Conservation (phyloP, 2,888 invertebrate genomes). For the Diaprepes abbreviatus region DNA sequence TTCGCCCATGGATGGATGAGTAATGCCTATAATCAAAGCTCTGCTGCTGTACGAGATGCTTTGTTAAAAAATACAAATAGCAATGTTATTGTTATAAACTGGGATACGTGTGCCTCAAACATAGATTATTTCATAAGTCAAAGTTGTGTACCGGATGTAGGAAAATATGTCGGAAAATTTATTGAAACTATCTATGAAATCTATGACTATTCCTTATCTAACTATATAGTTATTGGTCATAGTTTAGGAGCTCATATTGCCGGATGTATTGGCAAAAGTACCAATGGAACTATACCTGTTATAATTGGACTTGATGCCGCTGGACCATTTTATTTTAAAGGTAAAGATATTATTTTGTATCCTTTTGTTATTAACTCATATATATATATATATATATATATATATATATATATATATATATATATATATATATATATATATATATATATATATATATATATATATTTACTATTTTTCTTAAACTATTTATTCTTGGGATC, state of each 20-base stretch:
- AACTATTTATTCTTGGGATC: no score
- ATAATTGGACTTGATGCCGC: conserved; percentile 60
- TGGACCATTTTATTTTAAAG: conserved; percentile 48
- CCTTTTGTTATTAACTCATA: no score
- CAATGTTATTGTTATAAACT: conserved; percentile 62
- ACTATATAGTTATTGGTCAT: conserved; percentile 53
- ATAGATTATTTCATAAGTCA: conserved; percentile 52
- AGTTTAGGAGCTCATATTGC: conserved; percentile 60
- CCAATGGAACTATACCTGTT: conserved; percentile 47
- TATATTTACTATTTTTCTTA: no score
- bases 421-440: no score
- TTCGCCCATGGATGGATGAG: conserved; percentile 60
- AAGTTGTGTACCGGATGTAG: conserved; percentile 53
- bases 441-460: no score
- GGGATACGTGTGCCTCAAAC: conserved; percentile 55
- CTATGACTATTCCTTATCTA: conserved; percentile 47
- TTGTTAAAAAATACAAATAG: conserved; percentile 53
- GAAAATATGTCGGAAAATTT: conserved; percentile 55
- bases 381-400: no score
- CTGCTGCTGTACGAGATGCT: conserved; percentile 52
- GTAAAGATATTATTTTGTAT: conserved; percentile 1
- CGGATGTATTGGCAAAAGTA: conserved; percentile 56
- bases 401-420: no score
- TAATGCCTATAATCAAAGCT: conserved; percentile 46
- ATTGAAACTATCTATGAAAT: conserved; percentile 51